A percentile compares a stretch with the other conserved stretches of the same genome.
Evolutionary conservation across 2,888 invertebrate genomes (phyloP).

Genomic region (Trachelus iudaicus): DNA sequence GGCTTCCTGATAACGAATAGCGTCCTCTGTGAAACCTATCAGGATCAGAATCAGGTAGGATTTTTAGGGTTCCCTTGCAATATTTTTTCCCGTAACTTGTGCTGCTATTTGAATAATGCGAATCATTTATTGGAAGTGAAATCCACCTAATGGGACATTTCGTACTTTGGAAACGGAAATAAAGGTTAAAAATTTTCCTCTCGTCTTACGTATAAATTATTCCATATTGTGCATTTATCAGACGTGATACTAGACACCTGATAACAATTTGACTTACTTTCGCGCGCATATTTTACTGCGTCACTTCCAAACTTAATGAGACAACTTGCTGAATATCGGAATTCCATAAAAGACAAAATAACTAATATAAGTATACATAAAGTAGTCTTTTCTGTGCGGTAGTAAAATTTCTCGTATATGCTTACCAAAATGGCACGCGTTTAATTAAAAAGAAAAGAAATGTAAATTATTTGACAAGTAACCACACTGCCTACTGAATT

Average conservation of each 20-base stretch:
- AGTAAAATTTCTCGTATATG: background rate
- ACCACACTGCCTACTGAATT: background rate
- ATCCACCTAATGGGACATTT: background rate
- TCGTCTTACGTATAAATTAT: background rate
- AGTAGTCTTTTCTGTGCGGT: background rate
- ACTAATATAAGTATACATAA: background rate
- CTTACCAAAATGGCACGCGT: background rate
- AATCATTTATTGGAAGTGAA: background rate
- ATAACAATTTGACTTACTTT: background rate
- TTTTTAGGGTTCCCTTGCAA: background rate
- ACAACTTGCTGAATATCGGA: background rate
- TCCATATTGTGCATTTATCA: background rate
- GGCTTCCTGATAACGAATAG: background rate
- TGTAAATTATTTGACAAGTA: background rate
- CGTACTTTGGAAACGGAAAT: background rate
- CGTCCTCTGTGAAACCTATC: background rate
- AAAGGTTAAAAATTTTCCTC: background rate
- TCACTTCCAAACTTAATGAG: background rate
- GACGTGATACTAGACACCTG: background rate
- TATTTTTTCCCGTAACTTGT: background rate
- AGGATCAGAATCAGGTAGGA: background rate
- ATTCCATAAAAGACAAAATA: background rate
- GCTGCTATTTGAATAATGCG: too few relatives aligned
- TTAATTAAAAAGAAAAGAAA: background rate
- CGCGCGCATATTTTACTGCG: background rate